phyloP scores from a whole-genome alignment of 2,888 invertebrate genomes.

The Calliphora vomitoria region DNA sequence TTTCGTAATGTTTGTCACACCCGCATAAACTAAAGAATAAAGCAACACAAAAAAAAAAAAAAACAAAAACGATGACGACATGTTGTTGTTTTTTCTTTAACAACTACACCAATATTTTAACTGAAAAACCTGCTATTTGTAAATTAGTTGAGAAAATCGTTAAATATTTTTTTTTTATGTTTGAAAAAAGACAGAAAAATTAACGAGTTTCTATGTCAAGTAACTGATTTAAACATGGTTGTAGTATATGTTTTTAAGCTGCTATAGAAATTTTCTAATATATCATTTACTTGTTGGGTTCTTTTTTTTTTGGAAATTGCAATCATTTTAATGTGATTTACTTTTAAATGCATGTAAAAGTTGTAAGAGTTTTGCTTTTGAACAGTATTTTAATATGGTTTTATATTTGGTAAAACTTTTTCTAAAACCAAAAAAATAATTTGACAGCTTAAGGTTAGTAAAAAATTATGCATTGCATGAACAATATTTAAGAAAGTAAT shows the following conservation, averaged over 20 bases:
- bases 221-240: neutral
- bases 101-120: neutral
- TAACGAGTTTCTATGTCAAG: conserved; percentile 18
- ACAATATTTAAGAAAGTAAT: too few relatives aligned
- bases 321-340: neutral
- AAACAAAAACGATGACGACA: conserved; percentile 10
- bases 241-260: too few relatives aligned
- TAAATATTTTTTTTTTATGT: neutral
- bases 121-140: neutral
- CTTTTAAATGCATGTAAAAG: neutral
- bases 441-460: too few relatives aligned
- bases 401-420: too few relatives aligned
- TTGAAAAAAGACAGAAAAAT: conserved; percentile 10
- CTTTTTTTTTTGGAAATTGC: too few relatives aligned
- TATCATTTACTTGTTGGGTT: too few relatives aligned
- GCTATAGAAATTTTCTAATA: too few relatives aligned
- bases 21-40: conserved; percentile 25
- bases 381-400: too few relatives aligned
- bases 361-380: too few relatives aligned
- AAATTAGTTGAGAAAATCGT: conserved; percentile 16
- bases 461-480: too few relatives aligned
- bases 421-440: too few relatives aligned
- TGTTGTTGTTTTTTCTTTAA: neutral
- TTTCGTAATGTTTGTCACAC: conserved; percentile 68
- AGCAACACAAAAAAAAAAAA: too few relatives aligned